phyloP scores from a whole-genome alignment of 2,113 vertebrate genomes.

The Platanista minor region DNA sequence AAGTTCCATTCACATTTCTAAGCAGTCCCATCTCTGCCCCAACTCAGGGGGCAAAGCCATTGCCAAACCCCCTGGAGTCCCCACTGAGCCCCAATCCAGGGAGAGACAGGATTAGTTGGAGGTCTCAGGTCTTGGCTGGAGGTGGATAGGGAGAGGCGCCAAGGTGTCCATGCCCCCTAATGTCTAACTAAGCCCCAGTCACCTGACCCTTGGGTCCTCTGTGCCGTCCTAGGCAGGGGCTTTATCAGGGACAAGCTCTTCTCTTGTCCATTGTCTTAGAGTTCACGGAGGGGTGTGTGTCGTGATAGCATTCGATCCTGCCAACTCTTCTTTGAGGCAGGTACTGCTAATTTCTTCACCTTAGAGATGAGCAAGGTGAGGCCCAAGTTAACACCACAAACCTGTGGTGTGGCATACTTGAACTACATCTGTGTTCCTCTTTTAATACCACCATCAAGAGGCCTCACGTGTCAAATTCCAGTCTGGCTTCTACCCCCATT shows the following conservation, averaged over 20 bases:
- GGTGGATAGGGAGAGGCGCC: neutral
- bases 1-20: neutral
- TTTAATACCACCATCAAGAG: too few species aligned
- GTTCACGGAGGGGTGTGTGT: neutral
- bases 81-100: neutral
- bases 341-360: neutral
- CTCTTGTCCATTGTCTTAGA: neutral
- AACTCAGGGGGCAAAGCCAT: neutral
- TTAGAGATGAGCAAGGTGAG: neutral
- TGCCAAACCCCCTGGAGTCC: rapidly evolving
- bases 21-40: neutral
- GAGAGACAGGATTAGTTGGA: too few species aligned
- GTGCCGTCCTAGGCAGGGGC: rapidly evolving
- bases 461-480: neutral
- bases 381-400: neutral
- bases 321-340: neutral
- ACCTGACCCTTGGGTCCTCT: neutral
- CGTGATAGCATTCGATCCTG: neutral
- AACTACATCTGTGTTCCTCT: neutral
- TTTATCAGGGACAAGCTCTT: neutral
- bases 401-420: neutral
- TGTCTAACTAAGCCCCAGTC: neutral
- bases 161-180: too few species aligned
- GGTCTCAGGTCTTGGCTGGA: neutral
- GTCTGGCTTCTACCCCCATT: neutral